Percentiles rank a stretch among this genome's conserved stretches.
These are phyloP conservation scores for Heliconius ethilla DNA, from an alignment of 2,888 invertebrate species.

Conservation along the genomic window DNA sequence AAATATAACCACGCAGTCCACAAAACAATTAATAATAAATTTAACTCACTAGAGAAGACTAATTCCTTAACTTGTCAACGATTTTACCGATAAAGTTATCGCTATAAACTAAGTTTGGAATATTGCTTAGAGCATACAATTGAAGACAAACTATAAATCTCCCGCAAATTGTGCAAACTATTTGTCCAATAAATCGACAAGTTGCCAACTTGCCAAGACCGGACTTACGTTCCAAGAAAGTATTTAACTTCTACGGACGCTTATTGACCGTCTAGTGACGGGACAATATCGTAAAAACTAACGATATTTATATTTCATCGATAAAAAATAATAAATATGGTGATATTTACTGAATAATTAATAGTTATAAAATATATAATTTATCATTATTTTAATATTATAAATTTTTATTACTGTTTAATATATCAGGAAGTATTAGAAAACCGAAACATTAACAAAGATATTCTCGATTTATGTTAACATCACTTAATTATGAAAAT, in stretches of 20 bases:
- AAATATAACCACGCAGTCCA: too few relatives aligned
- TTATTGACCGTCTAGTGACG: slow-evolving; percentile 46
- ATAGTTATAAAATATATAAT: neutral
- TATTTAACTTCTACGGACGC: slow-evolving; percentile 62
- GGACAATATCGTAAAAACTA: neutral
- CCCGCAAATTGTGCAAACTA: slow-evolving; percentile 51
- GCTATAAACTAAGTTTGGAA: slow-evolving; percentile 38
- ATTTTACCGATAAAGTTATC: slow-evolving; percentile 43
- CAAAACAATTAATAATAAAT: neutral
- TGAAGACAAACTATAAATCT: slow-evolving; percentile 75
- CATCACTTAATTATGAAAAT: slow-evolving; percentile 5
- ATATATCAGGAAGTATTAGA: neutral
- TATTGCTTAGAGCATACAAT: slow-evolving; percentile 53
- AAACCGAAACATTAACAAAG: neutral
- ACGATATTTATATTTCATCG: slow-evolving; percentile 18
- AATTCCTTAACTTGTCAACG: slow-evolving; percentile 40
- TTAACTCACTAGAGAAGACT: slow-evolving; percentile 1
- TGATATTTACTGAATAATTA: neutral
- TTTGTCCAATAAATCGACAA: slow-evolving; percentile 74
- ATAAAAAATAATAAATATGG: neutral
- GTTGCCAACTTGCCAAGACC: slow-evolving; percentile 72
- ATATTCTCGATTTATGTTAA: neutral
- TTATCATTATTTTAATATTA: neutral
- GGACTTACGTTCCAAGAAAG: slow-evolving; percentile 80
- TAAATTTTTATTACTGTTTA: neutral